Conservation (phyloP, 1,140 invertebrate genomes). For the Idris sp. region DNA sequence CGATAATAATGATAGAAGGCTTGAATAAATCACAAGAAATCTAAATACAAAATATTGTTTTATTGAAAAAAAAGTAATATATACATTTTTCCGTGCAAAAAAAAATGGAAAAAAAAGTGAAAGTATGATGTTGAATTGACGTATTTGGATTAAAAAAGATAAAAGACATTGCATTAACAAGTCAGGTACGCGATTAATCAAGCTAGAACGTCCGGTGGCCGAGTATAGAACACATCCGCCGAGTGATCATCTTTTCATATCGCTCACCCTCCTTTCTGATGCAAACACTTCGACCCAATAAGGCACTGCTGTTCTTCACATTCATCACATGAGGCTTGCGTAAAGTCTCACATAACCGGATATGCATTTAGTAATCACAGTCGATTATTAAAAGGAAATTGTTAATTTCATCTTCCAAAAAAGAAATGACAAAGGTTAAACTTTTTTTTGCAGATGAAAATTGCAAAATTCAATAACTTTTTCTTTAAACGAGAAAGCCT, state of each 20-base stretch:
- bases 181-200: conserved; percentile 41
- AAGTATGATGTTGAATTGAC: conserved; percentile 29
- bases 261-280: conserved; percentile 35
- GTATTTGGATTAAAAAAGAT: conserved; percentile 33
- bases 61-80: neutral
- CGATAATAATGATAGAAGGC: conserved; percentile 49
- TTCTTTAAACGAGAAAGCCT: too few relatives aligned
- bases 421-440: too few relatives aligned
- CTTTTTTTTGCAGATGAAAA: too few relatives aligned
- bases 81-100: too few relatives aligned
- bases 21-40: too few relatives aligned
- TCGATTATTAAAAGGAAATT: too few relatives aligned
- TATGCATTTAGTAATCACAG: too few relatives aligned
- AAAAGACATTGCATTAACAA: conserved; percentile 19
- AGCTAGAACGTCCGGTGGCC: conserved; percentile 34
- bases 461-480: too few relatives aligned
- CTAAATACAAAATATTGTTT: too few relatives aligned
- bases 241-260: conserved; percentile 44
- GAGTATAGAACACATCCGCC: conserved; percentile 42
- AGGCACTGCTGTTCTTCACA: conserved; percentile 30
- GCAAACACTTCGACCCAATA: conserved; percentile 39
- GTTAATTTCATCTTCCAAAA: too few relatives aligned
- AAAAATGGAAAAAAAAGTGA: conserved; percentile 13
- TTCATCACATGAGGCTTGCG: conserved; percentile 34
- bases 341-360: conserved; percentile 53